A percentile compares a stretch with the other conserved stretches of the same genome.
phyloP scores from a whole-genome alignment of 1,140 invertebrate genomes.

The Hyposmocoma kahamanoa region DNA sequence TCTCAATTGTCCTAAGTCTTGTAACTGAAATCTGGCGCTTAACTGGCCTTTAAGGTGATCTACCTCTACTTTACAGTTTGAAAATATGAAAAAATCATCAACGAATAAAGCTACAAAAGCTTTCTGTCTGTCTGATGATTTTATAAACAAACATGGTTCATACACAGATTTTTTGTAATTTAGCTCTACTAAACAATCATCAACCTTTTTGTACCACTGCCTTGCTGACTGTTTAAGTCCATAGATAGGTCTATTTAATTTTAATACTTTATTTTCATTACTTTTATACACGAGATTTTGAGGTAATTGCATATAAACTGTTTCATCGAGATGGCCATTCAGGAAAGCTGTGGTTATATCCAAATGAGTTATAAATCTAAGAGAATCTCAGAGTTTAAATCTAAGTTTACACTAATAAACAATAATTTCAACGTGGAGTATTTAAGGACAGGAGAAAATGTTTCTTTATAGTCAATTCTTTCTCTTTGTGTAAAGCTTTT shows the following conservation, averaged over 20 bases:
- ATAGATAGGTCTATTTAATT: constrained; percentile 7
- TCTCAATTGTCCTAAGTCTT: constrained; percentile 16
- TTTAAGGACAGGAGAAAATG: constrained; percentile 26
- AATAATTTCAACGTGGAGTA: constrained; percentile 15
- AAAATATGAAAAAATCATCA: constrained; percentile 10
- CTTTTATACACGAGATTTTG: not conserved
- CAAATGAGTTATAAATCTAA: constrained; percentile 29
- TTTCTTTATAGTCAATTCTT: constrained; percentile 8
- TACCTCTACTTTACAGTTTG: not conserved
- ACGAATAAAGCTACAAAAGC: constrained; percentile 8
- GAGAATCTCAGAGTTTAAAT: no score
- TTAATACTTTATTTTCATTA: constrained; percentile 6
- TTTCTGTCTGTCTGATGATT: not conserved
- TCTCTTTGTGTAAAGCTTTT: constrained; percentile 7
- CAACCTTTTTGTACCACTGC: constrained; percentile 7
- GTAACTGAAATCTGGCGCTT: not conserved
- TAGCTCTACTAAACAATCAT: constrained; percentile 6
- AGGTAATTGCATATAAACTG: constrained; percentile 40
- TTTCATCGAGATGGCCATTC: constrained; percentile 37
- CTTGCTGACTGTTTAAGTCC: constrained; percentile 9
- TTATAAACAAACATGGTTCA: constrained; percentile 8
- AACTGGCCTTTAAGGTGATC: not conserved
- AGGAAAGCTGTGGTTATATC: constrained; percentile 57
- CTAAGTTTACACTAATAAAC: constrained; percentile 26
- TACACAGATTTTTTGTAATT: constrained; percentile 6